phyloP scores from a whole-genome alignment of 2,113 vertebrate genomes.

The Psilopogon haemacephalus region DNA sequence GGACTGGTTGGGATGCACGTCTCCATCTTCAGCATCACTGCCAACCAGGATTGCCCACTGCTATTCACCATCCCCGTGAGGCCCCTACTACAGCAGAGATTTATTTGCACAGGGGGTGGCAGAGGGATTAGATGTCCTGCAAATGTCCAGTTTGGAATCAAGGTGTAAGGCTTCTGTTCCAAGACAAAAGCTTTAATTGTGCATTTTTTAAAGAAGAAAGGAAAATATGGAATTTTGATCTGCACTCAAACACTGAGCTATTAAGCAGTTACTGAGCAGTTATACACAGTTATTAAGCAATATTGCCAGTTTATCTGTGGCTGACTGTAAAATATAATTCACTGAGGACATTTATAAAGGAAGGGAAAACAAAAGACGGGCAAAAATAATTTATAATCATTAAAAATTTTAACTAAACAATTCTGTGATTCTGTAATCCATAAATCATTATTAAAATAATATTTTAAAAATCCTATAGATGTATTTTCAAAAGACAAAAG shows the following conservation, averaged over 20 bases:
- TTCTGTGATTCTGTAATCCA: neutral
- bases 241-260: neutral
- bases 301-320: neutral
- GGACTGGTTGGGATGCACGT: neutral
- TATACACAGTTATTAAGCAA: neutral
- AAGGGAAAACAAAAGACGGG: too few species aligned
- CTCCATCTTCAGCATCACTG: neutral
- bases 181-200: neutral
- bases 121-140: neutral
- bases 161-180: neutral
- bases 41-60: neutral
- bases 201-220: neutral
- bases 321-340: neutral
- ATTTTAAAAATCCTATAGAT: neutral
- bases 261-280: neutral
- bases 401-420: neutral
- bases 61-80: neutral
- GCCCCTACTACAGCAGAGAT: neutral
- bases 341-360: neutral
- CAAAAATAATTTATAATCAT: neutral
- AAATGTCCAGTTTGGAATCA: neutral
- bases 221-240: neutral
- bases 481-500: neutral
- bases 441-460: neutral
- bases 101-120: neutral